Percentiles rank a stretch among this genome's conserved stretches.
phyloP scores from a whole-genome alignment of 2,113 vertebrate species.

The Apteryx owenii region DNA sequence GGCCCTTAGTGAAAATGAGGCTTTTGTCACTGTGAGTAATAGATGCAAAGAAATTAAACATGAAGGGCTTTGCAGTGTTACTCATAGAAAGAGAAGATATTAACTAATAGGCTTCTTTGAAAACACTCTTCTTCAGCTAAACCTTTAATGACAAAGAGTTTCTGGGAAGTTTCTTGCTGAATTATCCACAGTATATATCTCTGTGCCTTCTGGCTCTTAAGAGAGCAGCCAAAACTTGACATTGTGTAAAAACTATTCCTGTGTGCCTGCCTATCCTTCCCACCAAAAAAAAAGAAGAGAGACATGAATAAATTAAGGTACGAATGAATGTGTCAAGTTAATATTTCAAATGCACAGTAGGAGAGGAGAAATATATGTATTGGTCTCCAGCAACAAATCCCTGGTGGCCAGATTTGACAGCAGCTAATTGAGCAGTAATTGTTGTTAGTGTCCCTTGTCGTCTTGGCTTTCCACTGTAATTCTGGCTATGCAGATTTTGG shows the following conservation, averaged over 20 bases:
- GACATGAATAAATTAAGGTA: neutral
- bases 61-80: slow-evolving; percentile 42
- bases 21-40: slow-evolving; percentile 45
- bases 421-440: slow-evolving; percentile 50
- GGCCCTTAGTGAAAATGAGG: neutral
- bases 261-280: neutral
- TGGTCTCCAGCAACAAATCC: neutral
- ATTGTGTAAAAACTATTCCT: neutral
- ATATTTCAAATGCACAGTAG: neutral
- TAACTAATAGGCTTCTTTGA: slow-evolving; percentile 43
- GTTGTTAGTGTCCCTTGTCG: neutral
- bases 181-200: neutral
- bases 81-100: slow-evolving; percentile 36
- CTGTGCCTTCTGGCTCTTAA: neutral
- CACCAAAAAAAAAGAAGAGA: neutral
- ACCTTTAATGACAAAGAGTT: slow-evolving; percentile 49
- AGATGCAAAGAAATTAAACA: slow-evolving; percentile 42
- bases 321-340: slow-evolving; percentile 21
- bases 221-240: neutral
- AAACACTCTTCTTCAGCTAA: slow-evolving; percentile 45
- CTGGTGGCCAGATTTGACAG: slow-evolving; percentile 16
- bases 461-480: slow-evolving; percentile 13
- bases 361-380: neutral
- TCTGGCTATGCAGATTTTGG: neutral
- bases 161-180: slow-evolving; percentile 13